These are phyloP conservation scores for Hapalemur alaotrensis DNA, from an alignment of 2,797 vertebrate species.

Conservation along the genomic window DNA sequence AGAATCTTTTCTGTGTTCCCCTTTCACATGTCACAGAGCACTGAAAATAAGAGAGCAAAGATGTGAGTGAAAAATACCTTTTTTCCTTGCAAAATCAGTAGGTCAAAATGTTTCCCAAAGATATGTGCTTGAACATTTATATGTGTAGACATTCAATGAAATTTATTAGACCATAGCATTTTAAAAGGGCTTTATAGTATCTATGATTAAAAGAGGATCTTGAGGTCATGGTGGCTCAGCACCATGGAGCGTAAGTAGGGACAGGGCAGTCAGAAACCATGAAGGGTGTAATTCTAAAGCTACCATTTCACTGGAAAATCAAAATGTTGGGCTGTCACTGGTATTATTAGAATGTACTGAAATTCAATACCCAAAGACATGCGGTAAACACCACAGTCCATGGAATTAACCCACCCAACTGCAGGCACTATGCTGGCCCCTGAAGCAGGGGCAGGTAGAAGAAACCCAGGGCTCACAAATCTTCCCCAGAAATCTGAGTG, in stretches of 20 bases:
- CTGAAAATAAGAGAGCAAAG: slow-evolving; percentile 77
- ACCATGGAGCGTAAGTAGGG: fast-evolving
- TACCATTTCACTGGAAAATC: not conserved
- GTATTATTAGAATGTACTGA: not conserved
- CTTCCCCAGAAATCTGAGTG: not conserved
- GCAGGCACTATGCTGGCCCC: fast-evolving
- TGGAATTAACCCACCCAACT: fast-evolving
- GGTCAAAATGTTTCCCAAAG: too few relatives aligned
- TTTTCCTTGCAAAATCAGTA: fast-evolving
- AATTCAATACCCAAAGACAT: fast-evolving
- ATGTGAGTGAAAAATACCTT: fast-evolving
- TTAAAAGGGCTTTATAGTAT: not conserved
- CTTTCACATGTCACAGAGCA: slow-evolving; percentile 91
- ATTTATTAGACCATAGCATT: not conserved
- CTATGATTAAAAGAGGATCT: not conserved
- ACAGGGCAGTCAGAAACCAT: not conserved
- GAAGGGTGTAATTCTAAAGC: not conserved
- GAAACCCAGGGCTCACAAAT: not conserved
- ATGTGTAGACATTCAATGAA: not conserved
- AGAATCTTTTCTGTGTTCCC: slow-evolving; percentile 88
- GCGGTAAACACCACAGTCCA: not conserved
- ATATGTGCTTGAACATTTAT: not conserved
- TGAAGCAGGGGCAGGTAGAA: fast-evolving
- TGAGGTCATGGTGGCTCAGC: not conserved
- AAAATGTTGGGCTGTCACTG: not conserved